Evolutionary conservation across 2,888 invertebrate genomes (phyloP).

Genomic region (Parasteatoda lunata): DNA sequence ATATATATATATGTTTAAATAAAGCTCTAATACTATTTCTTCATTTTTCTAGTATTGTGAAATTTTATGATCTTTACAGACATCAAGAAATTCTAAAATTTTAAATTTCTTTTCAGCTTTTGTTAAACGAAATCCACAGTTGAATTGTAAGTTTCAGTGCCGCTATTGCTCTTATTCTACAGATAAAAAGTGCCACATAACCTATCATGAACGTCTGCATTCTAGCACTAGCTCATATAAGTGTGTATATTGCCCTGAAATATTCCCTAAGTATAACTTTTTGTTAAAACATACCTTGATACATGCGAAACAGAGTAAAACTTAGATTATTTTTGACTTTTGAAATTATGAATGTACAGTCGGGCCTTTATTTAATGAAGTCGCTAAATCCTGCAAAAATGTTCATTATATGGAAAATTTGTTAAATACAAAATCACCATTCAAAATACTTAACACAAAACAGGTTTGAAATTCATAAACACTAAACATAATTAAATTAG

Average conservation of each 20-base stretch:
- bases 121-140: constrained; percentile 23
- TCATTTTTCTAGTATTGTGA: no score
- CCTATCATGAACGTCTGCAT: constrained; percentile 61
- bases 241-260: constrained; percentile 57
- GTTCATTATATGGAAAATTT: no score
- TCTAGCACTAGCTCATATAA: constrained; percentile 48
- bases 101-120: constrained; percentile 38
- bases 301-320: constrained; percentile 42
- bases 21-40: no score
- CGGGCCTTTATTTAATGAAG: no score
- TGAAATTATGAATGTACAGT: neutral
- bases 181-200: constrained; percentile 63
- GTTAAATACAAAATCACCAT: no score
- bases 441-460: no score
- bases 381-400: no score
- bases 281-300: constrained; percentile 38
- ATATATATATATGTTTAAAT: no score
- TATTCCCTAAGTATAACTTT: constrained; percentile 54
- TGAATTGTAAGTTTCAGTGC: constrained; percentile 53
- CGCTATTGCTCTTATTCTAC: constrained; percentile 52
- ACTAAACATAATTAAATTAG: no score
- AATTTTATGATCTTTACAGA: no score
- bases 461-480: no score
- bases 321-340: constrained; percentile 3
- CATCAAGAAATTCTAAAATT: neutral